Percentiles rank a stretch among this genome's conserved stretches.
Conservation (phyloP, 2,113 vertebrate genomes). For the Sinocyclocheilus rhinocerous region DNA sequence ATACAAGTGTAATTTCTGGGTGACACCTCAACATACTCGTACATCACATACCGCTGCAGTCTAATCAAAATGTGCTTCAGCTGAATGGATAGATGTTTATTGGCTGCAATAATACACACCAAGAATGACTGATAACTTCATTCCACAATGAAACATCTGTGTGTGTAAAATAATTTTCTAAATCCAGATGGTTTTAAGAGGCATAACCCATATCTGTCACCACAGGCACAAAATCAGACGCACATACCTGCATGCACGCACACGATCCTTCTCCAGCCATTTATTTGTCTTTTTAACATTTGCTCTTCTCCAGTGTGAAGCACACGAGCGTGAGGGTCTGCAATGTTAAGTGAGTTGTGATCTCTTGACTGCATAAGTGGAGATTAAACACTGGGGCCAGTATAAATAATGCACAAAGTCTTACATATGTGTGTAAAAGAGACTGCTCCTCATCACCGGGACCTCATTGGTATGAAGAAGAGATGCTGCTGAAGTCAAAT, state of each 20-base stretch:
- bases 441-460: constrained; percentile 58
- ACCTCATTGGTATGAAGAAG: constrained; percentile 59
- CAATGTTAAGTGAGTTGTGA: constrained; percentile 68
- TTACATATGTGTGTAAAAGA: constrained; percentile 50
- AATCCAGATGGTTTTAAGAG: constrained; percentile 58
- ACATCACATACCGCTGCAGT: constrained; percentile 48
- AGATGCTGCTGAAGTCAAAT: constrained; percentile 59
- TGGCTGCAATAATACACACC: constrained; percentile 50
- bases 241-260: neutral
- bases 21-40: constrained; percentile 54
- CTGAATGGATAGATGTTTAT: constrained; percentile 61
- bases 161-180: constrained; percentile 52
- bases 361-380: constrained; percentile 61
- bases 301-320: constrained; percentile 39
- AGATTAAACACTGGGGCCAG: constrained; percentile 59
- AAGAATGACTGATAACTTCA: constrained; percentile 45
- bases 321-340: constrained; percentile 45
- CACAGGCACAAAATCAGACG: neutral
- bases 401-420: constrained; percentile 69
- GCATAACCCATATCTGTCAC: constrained; percentile 20
- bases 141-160: constrained; percentile 22
- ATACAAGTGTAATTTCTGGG: constrained; percentile 48
- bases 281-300: constrained; percentile 35
- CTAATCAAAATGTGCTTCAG: constrained; percentile 50
- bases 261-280: neutral